Base-by-base conservation (phyloP, 2,113 vertebrate species). In the Vimba vimba region DNA sequence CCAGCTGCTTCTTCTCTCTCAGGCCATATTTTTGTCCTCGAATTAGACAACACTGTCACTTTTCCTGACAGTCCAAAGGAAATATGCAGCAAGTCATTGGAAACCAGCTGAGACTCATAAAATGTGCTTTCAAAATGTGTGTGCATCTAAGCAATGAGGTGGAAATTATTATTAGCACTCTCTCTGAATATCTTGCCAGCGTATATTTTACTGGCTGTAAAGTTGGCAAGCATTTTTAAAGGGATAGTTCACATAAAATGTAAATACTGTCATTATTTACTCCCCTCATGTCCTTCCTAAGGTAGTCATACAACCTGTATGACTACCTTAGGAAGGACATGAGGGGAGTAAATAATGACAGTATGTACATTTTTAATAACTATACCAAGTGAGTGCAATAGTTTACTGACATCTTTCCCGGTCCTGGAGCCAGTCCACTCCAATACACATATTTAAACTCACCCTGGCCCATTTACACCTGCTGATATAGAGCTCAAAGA, bases 161-260 rank as follows among this genome's bases (percentile, higher is more conserved):
- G 66, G 57, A 88, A 89, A 77, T 86, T 52, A 87, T 89, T 91
- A 77, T 76, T 80, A 84, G 79, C 85, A 83, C 62, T 62, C 75
- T 78, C 57, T 86, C 79, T 43, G 80, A 86, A 86, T 75, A 55
- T 85, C 59, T 87, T 82, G 62, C 80, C 85, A 68, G 36, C 45
- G 3, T 75, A 84, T 85, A 47, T 80, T 87, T 86, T 27, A 87
- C 59, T 82, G 79, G 21, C 33, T 36, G 25, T 55, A 68, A 82
- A 39, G 6, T 39, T 52, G 21, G 62, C 81, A 77, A 71, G 43
- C 62, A 25, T 76, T 33, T 69, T 74, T 78, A 77, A 79, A 77
- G 75, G 9, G 7, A 30, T 21, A 55, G 27, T 52, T 55, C 9
- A 55, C 27, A 19, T 77, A 11, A 47, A 74, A 11, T 73, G 4